Evolutionary conservation across 2,797 vertebrate genomes (phyloP).

Genomic region (Silurus aristotelis): DNA sequence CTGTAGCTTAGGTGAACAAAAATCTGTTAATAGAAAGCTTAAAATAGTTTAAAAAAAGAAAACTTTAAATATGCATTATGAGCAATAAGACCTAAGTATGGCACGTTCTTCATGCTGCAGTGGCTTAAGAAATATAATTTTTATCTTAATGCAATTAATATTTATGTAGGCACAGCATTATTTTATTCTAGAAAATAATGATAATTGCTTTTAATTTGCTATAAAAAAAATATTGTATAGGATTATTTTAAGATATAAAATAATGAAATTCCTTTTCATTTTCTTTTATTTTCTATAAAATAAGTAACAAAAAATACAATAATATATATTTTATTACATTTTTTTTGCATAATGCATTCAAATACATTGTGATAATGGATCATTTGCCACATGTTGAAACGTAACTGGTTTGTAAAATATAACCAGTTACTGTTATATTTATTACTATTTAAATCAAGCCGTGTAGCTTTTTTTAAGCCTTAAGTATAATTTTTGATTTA

Average conservation of each 20-base stretch:
- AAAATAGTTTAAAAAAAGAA: background rate
- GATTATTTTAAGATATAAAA: too few relatives aligned
- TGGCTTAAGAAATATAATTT: background rate
- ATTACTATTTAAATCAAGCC: background rate
- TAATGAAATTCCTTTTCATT: too few relatives aligned
- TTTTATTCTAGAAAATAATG: background rate
- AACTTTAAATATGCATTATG: background rate
- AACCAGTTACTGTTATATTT: conserved; percentile 18
- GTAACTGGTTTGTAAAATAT: conserved; percentile 18
- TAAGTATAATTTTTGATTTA: conserved; percentile 24
- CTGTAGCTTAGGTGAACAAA: background rate
- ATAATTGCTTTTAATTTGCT: too few relatives aligned
- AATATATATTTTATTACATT: background rate
- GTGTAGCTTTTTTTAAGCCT: conserved; percentile 12
- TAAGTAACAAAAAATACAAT: too few relatives aligned
- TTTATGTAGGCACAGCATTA: background rate
- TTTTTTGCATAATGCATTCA: conserved; percentile 9
- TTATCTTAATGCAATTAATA: background rate
- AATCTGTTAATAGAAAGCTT: background rate
- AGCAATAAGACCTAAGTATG: background rate
- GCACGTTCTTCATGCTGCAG: background rate
- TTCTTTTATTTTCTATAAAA: too few relatives aligned
- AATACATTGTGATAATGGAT: background rate
- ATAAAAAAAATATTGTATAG: too few relatives aligned
- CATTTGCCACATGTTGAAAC: background rate